Conservation (phyloP, 30 jellyfish, hydroid and myxozoan species). For the Turritopsis dohrnii region DNA sequence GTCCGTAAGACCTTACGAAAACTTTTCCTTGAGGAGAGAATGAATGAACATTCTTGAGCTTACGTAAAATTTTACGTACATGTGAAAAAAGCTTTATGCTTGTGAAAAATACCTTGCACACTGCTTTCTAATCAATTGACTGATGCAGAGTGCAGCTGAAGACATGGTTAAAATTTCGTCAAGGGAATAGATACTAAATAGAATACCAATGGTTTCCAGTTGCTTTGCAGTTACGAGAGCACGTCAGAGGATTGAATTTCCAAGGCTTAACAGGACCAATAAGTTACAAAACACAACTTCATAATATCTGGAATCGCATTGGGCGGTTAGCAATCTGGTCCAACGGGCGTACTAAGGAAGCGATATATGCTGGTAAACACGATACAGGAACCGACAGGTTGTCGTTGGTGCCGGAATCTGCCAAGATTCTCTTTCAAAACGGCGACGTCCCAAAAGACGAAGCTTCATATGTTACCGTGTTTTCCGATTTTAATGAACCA, state of each 20-base stretch:
- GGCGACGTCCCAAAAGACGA: not conserved
- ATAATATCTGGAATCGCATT: not conserved
- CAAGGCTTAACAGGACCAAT: slow-evolving; percentile 40
- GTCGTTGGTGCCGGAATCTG: not conserved
- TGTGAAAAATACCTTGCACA: no score
- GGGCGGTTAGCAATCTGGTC: slow-evolving; percentile 13
- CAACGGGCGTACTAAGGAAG: not conserved
- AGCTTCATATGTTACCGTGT: not conserved
- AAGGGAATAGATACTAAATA: no score
- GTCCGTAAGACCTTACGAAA: no score
- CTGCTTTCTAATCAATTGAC: no score
- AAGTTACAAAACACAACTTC: not conserved
- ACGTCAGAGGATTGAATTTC: slow-evolving; percentile 17
- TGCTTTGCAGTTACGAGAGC: slow-evolving; percentile 5
- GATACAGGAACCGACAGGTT: not conserved
- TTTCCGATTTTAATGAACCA: slow-evolving; percentile 11
- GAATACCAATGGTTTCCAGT: not conserved
- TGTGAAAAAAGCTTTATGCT: no score
- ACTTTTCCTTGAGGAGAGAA: no score
- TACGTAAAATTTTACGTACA: no score
- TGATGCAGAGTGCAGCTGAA: no score
- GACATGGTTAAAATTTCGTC: no score
- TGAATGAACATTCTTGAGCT: no score
- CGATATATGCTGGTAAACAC: slow-evolving; percentile 14
- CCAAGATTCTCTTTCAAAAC: not conserved